Percentiles rank a stretch among this genome's conserved stretches.
phyloP scores from a whole-genome alignment of 1,140 invertebrate genomes.

The Thalassaphorura encarpata region DNA sequence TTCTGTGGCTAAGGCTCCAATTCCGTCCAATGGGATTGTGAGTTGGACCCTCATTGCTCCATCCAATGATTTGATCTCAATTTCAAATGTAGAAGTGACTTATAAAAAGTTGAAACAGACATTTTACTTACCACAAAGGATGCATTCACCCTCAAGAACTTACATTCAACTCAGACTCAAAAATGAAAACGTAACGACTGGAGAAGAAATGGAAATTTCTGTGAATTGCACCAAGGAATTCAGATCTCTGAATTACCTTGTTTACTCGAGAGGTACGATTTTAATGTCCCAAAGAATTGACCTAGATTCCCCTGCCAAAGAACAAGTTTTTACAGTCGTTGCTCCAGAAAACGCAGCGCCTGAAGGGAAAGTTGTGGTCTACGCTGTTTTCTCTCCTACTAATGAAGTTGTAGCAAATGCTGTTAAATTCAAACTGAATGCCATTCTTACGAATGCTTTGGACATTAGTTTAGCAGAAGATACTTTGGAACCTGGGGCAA shows the following conservation, averaged over 20 bases:
- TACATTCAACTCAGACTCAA: conserved; percentile 62
- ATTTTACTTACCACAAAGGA: conserved; percentile 41
- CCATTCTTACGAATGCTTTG: neutral
- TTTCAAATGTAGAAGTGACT: conserved; percentile 48
- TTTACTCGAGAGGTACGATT: conserved; percentile 61
- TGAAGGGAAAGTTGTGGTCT: neutral
- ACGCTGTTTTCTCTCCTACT: neutral
- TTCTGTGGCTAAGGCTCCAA: conserved; percentile 45
- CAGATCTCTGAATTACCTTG: conserved; percentile 63
- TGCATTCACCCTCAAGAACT: conserved; percentile 57
- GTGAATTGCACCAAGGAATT: conserved; percentile 70
- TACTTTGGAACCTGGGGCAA: conserved; percentile 5
- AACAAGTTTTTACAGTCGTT: neutral
- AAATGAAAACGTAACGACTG: conserved; percentile 50
- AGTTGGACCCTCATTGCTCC: conserved; percentile 59
- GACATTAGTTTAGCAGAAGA: neutral
- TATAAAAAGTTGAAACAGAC: conserved; percentile 9
- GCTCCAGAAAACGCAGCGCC: neutral
- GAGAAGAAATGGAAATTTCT: conserved; percentile 62
- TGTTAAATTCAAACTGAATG: neutral
- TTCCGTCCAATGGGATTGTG: conserved; percentile 60
- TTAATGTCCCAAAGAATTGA: neutral
- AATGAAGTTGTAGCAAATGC: neutral
- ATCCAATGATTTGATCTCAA: conserved; percentile 42
- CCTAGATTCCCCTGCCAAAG: neutral